Evolutionary conservation across 1,140 invertebrate genomes (phyloP), one percentile per base, ranked within the genome.

Genomic region (Callitettix versicolor): DNA sequence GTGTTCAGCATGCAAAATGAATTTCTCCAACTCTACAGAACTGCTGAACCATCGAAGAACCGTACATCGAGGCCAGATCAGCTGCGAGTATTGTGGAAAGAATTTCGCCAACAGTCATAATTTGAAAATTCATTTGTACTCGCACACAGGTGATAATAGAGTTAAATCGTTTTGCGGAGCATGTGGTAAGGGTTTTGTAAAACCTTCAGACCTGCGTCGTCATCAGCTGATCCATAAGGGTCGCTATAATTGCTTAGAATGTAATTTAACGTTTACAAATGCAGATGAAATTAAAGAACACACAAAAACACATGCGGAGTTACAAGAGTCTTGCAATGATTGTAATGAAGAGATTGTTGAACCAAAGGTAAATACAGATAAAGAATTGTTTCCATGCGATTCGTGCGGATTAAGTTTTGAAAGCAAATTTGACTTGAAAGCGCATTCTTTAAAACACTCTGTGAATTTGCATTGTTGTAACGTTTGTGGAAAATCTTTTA

Each of bases 171-270:
- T 79, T 1, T 86, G 85, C 63, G 76, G 79, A 26, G 73, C 83
- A 41, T 88, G 85, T 65, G 82, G 76, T 0, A 80, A 81, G 47
- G 79, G 78, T 11, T 89, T 88, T 63, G 86, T 84, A 1, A 86
- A 85, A 20, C 81, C 82, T 20, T 84, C 80, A 57, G 72, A 71
- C 0, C 57, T 76, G 3, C 72, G 72, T 43, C 63, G 65, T n/a
- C 71, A 73, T 56, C 70, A 68, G 63, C 60, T 57, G 15, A 50
- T 58, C 18, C 60, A 62, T 47, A 53, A 56, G 17, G 54, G 49
- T 24, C 46, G 55, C 3, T 60, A 56, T 38, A 44, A 58, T 12
- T 65, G 62, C 53, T 53, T 54, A 48, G 50, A 53, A 38, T 62
- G 62, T 53, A 58, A 57, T 24, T 70, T 73, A 55, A 67, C 64